A percentile compares a stretch with the other conserved stretches of the same genome.
Conservation (phyloP, 2,113 vertebrate species). For the Mormyrus iriodes region DNA sequence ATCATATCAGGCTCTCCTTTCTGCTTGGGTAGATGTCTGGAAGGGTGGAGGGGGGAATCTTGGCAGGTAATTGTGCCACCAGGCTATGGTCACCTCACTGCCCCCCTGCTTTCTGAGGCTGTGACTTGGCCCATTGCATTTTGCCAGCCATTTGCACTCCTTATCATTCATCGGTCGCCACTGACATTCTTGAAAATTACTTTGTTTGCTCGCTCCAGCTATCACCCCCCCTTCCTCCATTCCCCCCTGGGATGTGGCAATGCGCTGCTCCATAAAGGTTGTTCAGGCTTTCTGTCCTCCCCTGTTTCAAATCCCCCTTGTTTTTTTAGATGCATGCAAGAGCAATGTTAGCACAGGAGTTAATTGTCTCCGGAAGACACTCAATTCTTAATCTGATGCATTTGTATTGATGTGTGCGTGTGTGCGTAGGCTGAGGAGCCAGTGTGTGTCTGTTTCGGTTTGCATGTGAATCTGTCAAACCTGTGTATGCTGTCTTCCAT, state of each 20-base stretch:
- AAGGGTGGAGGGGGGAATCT: neutral
- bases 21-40: neutral
- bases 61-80: neutral
- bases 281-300: constrained; percentile 6
- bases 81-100: neutral
- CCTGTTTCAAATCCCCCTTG: neutral
- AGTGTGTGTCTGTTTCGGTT: neutral
- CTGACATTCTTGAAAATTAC: constrained; percentile 38
- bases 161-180: constrained; percentile 28
- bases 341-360: constrained; percentile 39
- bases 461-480: neutral
- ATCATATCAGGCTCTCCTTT: neutral
- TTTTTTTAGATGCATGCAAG: constrained; percentile 31
- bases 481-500: neutral
- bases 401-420: constrained; percentile 20
- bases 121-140: constrained; percentile 22
- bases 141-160: constrained; percentile 27
- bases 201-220: constrained; percentile 37
- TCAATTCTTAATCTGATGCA: constrained; percentile 41
- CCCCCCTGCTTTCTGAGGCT: neutral
- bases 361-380: constrained; percentile 40
- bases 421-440: neutral
- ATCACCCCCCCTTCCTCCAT: neutral
- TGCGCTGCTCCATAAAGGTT: neutral
- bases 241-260: neutral